phyloP scores from a whole-genome alignment of 2,888 invertebrate genomes.

The Pterobdella sp. region DNA sequence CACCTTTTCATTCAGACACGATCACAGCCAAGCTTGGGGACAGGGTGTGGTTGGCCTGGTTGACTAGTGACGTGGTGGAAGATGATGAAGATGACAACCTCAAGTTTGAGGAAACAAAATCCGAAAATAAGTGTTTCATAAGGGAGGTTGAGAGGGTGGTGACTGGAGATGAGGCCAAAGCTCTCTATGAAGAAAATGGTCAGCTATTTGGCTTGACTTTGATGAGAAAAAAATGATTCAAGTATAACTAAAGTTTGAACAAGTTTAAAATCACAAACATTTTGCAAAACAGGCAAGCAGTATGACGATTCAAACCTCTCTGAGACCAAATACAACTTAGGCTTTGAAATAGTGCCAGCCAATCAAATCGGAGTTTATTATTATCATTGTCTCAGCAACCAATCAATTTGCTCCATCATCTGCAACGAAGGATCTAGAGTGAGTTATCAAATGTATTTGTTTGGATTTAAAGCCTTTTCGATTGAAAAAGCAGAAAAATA shows the following conservation, averaged over 20 bases:
- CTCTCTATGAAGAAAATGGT: conserved; percentile 14
- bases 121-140: conserved; percentile 40
- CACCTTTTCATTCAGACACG: too few relatives aligned
- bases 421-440: conserved; percentile 49
- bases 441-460: conserved; percentile 25
- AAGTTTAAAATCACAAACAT: too few relatives aligned
- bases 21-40: conserved; percentile 48
- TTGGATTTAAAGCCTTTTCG: not conserved
- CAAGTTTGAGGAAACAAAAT: not conserved
- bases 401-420: conserved; percentile 45
- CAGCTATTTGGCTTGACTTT: too few relatives aligned
- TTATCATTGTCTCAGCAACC: conserved; percentile 41
- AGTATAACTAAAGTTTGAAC: too few relatives aligned
- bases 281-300: conserved; percentile 1
- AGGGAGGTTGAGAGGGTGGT: conserved; percentile 46
- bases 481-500: not conserved
- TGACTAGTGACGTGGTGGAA: conserved; percentile 39
- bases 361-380: conserved; percentile 48
- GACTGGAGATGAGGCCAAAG: conserved; percentile 36
- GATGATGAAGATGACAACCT: conserved; percentile 35
- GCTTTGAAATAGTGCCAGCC: conserved; percentile 44
- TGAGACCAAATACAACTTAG: conserved; percentile 43
- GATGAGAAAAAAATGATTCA: too few relatives aligned
- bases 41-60: conserved; percentile 50
- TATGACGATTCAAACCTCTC: conserved; percentile 19